Base-by-base conservation (phyloP, 2,797 vertebrate species). In the Cyclura pinguis region DNA sequence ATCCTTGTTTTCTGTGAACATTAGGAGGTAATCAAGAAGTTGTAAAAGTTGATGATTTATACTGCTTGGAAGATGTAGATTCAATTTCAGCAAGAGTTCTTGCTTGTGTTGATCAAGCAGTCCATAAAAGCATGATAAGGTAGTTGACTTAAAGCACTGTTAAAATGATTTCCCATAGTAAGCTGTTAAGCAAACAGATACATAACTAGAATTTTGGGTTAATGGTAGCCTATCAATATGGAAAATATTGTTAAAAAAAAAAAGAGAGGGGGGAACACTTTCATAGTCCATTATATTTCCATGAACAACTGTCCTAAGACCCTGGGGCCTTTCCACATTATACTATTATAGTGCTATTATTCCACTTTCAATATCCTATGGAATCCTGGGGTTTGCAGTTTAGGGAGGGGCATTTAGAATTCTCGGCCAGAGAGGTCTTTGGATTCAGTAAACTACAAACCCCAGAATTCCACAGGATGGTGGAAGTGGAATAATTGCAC, bases 11-110 rank as follows among this genome's bases (percentile, higher is more conserved):
- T 92, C 88, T 93, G 77, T 91, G 93, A 96, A 89, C 59, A 83
- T 93, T 95, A 94, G 91, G 89, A 94, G 90, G 91, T 94, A 95
- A 92, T 96, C 94, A 96, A 94, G 93, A 93, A 93, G 92, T 89
- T 94, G 84, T 92, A 92, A 93, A 93, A 91, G 92, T 91, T 95
- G 92, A 85, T 96, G 93, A 95, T 90, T 96, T 95, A 95, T 93
- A 90, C 91, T 95, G 90, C 91, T 95, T 96, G 87, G 84, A 94
- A 94, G 87, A 74, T 55, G 73, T 73, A 87, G 89, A 59, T 93
- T 92, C 87, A 94, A 88, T 93, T 91, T 93, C 92, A 94, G 92
- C 67, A 86, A 82, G 90, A 91, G 88, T 89, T 86, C 91, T 92
- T 86, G 87, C 91, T 93, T 88, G 62, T 72, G 90, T 90, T 86